Base-by-base conservation (phyloP, 2,113 vertebrate genomes). In the Solea solea region DNA sequence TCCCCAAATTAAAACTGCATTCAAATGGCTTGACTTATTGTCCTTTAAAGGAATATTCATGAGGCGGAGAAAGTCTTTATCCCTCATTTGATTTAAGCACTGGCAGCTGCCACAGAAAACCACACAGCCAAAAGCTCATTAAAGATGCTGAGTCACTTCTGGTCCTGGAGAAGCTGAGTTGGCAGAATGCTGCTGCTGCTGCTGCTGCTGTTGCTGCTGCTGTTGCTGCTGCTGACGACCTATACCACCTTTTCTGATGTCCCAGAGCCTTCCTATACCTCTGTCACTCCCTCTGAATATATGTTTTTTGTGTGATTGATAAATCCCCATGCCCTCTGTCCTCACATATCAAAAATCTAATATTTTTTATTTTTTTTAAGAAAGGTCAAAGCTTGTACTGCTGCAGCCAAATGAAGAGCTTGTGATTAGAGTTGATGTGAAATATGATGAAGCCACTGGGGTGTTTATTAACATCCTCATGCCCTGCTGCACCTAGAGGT, bases 11-110 rank as follows among this genome's bases (percentile, higher is more conserved):
- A 85, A 81, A 64, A 13, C 61, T 51, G 44, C 13, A 25, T 78
- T 76, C 27, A 57, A 56, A 78, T 60, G 55, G 53, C 64, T 50
- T 64, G 68, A 85, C 45, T 80, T 75, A 83, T 76, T 73, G 66
- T 80, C 57, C 57, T 83, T 76, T 67, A 67, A 82, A 21, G 54
- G 67, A 82, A 79, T 88, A 81, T 88, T 86, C 73, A 78, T 84
- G 69, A 87, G 61, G 60, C 40, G 9, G 67, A 74, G 66, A 82
- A 66, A 71, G 64, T 82, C 60, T 81, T 85, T 81, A 83, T 70
- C 68, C 83, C 57, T 83, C 77, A 81, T 85, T 85, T 90, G 64
- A 88, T 84, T 83, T 83, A 81, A 85, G 72, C 27, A 78, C 76
- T 50, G 55, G 56, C 69, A 74, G 55, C 72, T 46, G 48, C 72